Evolutionary conservation across 2,888 invertebrate genomes (phyloP).

Genomic region (Oxystoma pomonae): DNA sequence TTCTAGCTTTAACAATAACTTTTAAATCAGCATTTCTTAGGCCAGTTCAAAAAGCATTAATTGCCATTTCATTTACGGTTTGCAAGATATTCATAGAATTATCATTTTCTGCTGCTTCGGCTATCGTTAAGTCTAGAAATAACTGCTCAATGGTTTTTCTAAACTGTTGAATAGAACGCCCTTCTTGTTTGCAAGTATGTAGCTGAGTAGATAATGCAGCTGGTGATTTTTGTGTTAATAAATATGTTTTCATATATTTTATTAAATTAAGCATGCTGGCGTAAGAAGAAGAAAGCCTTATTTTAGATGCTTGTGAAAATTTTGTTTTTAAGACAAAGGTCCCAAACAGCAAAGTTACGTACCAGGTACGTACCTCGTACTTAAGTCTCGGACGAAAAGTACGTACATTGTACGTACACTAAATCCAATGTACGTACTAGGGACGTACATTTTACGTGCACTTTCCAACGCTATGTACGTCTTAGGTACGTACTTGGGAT

Average conservation of each 20-base stretch:
- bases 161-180: too few relatives aligned
- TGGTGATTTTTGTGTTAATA: background rate
- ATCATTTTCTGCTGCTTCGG: constrained; percentile 1
- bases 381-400: too few relatives aligned
- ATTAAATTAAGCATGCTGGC: background rate
- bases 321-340: background rate
- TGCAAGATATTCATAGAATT: background rate
- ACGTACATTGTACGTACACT: too few relatives aligned
- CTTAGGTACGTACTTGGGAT: too few relatives aligned
- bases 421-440: too few relatives aligned
- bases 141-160: background rate
- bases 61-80: background rate
- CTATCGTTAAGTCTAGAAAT: background rate
- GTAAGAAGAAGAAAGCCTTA: background rate
- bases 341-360: too few relatives aligned
- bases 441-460: too few relatives aligned
- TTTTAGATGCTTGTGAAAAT: background rate
- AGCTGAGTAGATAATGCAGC: background rate
- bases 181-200: constrained; percentile 1
- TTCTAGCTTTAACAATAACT: background rate
- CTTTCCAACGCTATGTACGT: too few relatives aligned
- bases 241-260: background rate
- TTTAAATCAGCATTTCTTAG: background rate
- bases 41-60: constrained; percentile 1
- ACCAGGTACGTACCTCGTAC: too few relatives aligned